Evolutionary conservation across 2,888 invertebrate species (phyloP).

Genomic region (Dorcus hopei): DNA sequence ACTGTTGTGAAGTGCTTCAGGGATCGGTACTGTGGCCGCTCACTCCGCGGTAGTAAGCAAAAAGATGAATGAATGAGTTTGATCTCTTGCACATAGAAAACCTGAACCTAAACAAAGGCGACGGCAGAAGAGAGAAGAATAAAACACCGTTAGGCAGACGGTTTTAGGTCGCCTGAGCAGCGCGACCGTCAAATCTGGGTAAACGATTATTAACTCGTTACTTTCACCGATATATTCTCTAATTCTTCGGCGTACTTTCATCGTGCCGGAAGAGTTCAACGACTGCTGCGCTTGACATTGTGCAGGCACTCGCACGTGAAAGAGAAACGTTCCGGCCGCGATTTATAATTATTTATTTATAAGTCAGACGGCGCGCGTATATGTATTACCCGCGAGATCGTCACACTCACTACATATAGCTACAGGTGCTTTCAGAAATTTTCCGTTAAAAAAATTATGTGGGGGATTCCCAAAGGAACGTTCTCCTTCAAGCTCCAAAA

Average conservation of each 20-base stretch:
- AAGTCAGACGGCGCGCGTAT: background rate
- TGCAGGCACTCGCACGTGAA: conserved; percentile 27
- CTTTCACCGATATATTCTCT: conserved; percentile 8
- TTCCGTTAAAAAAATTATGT: no score
- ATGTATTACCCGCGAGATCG: background rate
- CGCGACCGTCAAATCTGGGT: conserved; percentile 4
- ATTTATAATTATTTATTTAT: background rate
- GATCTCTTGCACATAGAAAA: no score
- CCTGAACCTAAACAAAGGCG: no score
- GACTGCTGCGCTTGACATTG: conserved; percentile 33
- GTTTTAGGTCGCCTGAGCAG: background rate
- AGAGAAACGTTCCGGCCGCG: conserved; percentile 22
- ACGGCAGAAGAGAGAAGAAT: no score
- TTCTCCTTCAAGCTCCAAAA: no score
- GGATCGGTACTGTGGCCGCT: no score
- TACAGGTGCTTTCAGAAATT: no score
- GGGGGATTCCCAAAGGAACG: no score
- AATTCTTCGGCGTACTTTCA: conserved; percentile 11
- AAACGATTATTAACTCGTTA: conserved; percentile 2
- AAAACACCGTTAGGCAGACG: conserved; percentile 5
- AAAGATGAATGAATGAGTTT: no score
- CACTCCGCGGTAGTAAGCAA: no score
- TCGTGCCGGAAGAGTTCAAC: conserved; percentile 26
- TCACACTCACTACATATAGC: no score
- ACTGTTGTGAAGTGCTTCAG: no score